phyloP scores from a whole-genome alignment of 2,888 invertebrate species.

The Pristionchus entomophagus region DNA sequence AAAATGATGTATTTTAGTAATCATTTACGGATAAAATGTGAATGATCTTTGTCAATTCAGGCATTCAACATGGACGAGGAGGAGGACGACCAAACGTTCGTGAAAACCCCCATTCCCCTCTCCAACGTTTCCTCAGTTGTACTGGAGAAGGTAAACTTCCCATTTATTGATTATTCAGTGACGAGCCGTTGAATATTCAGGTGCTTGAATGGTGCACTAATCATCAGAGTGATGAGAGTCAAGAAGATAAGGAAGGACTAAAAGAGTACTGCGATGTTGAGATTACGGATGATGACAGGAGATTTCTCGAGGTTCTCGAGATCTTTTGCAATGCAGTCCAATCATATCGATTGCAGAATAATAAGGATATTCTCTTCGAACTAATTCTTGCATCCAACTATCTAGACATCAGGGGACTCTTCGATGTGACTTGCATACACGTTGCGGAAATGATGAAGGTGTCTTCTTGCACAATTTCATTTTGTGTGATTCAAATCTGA shows the following conservation, averaged over 20 bases:
- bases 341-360: neutral
- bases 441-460: neutral
- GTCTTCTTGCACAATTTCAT: too few species aligned
- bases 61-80: neutral
- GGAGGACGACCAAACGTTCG: neutral
- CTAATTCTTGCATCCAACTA: neutral
- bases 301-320: neutral
- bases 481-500: too few species aligned
- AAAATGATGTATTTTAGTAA: too few species aligned
- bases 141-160: neutral
- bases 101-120: neutral
- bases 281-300: neutral
- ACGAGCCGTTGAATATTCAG: neutral
- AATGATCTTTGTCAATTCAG: too few species aligned
- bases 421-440: neutral
- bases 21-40: too few species aligned
- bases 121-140: neutral
- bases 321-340: neutral
- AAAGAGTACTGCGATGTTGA: too few species aligned
- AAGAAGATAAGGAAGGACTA: neutral
- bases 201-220: neutral
- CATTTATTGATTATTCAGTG: neutral
- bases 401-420: neutral
- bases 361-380: neutral
- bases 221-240: neutral